Evolutionary conservation across 2,113 vertebrate species (phyloP).

Genomic region (Nycticorax nycticorax): DNA sequence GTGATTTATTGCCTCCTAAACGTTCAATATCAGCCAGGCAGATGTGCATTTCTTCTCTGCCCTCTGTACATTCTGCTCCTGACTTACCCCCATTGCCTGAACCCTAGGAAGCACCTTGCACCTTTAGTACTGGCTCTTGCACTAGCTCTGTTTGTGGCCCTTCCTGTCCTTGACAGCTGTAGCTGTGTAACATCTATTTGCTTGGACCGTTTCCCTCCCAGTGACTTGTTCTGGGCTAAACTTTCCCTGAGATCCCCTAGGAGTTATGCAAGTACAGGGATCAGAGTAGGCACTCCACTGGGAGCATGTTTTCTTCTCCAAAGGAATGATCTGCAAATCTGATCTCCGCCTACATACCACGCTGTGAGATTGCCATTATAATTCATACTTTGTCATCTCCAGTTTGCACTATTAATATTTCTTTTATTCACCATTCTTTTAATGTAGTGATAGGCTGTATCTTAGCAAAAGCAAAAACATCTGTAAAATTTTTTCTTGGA

Average conservation of each 20-base stretch:
- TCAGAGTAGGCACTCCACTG: neutral
- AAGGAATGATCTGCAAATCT: neutral
- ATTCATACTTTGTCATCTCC: neutral
- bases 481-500: neutral
- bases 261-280: neutral
- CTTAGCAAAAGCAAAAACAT: neutral
- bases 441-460: neutral
- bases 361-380: neutral
- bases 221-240: neutral
- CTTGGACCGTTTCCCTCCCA: neutral
- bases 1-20: neutral
- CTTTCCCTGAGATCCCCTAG: neutral
- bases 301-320: neutral
- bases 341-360: no score
- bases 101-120: neutral
- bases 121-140: neutral
- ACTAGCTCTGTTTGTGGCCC: neutral
- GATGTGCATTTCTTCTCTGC: neutral
- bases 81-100: neutral
- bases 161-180: neutral
- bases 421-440: neutral
- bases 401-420: neutral
- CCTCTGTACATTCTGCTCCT: neutral
- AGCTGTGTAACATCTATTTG: neutral
- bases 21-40: neutral